Evolutionary conservation across 2,797 vertebrate species (phyloP).

Genomic region (Amblyraja radiata): DNA sequence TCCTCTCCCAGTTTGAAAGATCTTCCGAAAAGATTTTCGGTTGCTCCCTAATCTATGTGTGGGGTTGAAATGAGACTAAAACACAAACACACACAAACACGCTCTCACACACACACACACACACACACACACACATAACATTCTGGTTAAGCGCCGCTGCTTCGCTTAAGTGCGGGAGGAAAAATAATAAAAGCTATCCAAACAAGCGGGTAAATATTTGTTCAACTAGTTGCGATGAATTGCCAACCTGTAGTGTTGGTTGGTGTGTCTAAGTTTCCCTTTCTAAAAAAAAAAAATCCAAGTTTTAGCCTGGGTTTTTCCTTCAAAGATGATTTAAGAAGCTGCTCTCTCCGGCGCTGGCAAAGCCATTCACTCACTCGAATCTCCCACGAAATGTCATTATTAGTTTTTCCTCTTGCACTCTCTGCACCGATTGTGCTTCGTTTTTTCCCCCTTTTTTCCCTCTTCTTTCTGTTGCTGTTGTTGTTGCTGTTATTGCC

Average conservation of each 20-base stretch:
- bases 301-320: not conserved
- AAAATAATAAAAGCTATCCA: not conserved
- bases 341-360: not conserved
- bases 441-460: too few relatives aligned
- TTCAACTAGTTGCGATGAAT: not conserved
- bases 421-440: not conserved
- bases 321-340: not conserved
- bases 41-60: not conserved
- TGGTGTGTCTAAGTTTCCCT: not conserved
- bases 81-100: too few relatives aligned
- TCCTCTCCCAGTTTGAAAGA: not conserved
- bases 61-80: too few relatives aligned
- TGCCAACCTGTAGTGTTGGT: conserved; percentile 6
- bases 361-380: not conserved
- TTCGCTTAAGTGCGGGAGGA: not conserved
- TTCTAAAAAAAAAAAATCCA: not conserved
- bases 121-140: not conserved
- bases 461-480: too few relatives aligned
- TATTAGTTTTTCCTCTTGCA: not conserved
- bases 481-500: too few relatives aligned
- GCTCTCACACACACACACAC: not conserved
- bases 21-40: not conserved
- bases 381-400: not conserved
- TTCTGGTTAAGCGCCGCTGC: not conserved
- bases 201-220: conserved; percentile 29